These are phyloP conservation scores for Pelodiscus sinensis DNA, from an alignment of 2,113 vertebrate species.

Conservation along the genomic window DNA sequence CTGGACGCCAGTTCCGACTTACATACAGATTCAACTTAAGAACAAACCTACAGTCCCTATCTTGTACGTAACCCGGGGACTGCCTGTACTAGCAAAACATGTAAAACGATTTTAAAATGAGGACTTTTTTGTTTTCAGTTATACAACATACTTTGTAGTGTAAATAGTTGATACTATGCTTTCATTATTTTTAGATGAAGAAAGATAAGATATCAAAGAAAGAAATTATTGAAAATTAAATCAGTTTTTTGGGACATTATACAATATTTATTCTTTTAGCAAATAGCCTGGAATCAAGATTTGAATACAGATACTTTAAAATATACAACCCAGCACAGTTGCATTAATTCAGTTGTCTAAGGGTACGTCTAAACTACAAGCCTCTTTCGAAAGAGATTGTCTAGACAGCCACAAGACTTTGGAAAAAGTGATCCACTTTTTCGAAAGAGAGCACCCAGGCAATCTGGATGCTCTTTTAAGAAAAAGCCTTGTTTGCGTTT, in stretches of 20 bases:
- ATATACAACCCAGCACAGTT: neutral
- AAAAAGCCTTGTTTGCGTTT: too few relatives aligned
- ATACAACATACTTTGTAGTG: neutral
- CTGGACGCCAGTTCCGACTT: too few relatives aligned
- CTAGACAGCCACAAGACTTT: too few relatives aligned
- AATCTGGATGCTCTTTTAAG: too few relatives aligned
- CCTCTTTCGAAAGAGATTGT: too few relatives aligned
- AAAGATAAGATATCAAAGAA: neutral
- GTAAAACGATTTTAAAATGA: neutral
- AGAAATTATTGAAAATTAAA: neutral
- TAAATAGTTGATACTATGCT: neutral
- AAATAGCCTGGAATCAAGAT: neutral
- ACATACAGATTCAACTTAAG: too few relatives aligned
- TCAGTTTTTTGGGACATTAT: neutral
- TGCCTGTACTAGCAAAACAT: neutral
- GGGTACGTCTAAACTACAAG: too few relatives aligned
- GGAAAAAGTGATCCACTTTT: too few relatives aligned
- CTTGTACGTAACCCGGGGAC: too few relatives aligned
- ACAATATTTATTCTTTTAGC: neutral
- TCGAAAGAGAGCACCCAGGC: too few relatives aligned
- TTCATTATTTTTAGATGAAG: slow-evolving; percentile 1
- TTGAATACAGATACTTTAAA: neutral
- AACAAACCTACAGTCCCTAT: too few relatives aligned
- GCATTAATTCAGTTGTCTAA: neutral
- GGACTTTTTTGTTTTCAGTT: neutral